phyloP scores from a whole-genome alignment of 2,797 vertebrate species.

The Huso huso region DNA sequence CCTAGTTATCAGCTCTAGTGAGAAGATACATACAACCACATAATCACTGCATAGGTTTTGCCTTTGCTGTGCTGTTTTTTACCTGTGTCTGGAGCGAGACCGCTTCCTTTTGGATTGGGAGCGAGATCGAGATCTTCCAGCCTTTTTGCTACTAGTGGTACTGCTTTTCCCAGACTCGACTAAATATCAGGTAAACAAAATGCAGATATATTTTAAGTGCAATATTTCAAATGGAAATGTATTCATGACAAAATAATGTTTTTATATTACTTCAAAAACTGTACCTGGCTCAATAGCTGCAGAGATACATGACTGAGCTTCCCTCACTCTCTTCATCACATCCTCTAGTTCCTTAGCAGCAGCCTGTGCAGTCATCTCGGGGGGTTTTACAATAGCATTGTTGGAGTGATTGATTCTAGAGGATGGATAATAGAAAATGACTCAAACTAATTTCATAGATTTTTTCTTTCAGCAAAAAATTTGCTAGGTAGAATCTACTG shows the following conservation, averaged over 20 bases:
- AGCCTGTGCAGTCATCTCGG: slow-evolving; percentile 92
- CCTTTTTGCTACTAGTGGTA: slow-evolving; percentile 45
- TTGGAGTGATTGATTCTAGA: slow-evolving; percentile 97
- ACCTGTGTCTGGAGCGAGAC: slow-evolving; percentile 86
- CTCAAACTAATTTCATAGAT: neutral
- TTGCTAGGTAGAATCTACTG: no score
- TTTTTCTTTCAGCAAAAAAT: no score
- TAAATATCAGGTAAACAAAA: slow-evolving; percentile 14
- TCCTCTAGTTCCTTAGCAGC: slow-evolving; percentile 93
- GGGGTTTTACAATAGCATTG: slow-evolving; percentile 95
- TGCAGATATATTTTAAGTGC: neutral
- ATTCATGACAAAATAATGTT: no score
- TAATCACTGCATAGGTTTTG: no score
- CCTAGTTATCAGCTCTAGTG: neutral
- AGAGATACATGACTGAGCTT: slow-evolving; percentile 90
- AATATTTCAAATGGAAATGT: no score
- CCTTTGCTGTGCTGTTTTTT: neutral
- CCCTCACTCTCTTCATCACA: slow-evolving; percentile 94
- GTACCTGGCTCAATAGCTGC: slow-evolving; percentile 92
- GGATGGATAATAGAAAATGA: slow-evolving; percentile 10
- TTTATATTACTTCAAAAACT: no score
- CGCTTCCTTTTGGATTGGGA: slow-evolving; percentile 74
- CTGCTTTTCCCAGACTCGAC: slow-evolving; percentile 64
- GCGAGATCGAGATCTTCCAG: slow-evolving; percentile 61
- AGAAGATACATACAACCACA: no score